Percentiles rank a stretch among this genome's conserved stretches.
Conservation (phyloP, 2,888 invertebrate genomes). For the Lymantria dispar region DNA sequence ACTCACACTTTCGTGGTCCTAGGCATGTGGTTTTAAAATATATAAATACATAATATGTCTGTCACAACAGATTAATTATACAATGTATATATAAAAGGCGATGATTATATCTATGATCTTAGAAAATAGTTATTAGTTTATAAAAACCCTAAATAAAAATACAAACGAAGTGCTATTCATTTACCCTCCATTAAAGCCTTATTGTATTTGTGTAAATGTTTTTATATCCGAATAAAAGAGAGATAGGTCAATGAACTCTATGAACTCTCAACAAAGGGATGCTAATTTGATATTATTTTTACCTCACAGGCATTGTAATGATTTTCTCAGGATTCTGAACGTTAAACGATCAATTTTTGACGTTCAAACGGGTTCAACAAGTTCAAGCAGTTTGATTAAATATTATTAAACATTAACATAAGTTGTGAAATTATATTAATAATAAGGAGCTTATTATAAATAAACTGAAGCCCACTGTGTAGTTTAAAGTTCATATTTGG, state of each 20-base stretch:
- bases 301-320: slow-evolving; percentile 11
- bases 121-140: no score
- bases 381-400: not conserved
- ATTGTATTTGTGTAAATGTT: slow-evolving; percentile 2
- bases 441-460: no score
- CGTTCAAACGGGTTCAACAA: slow-evolving; percentile 8
- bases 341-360: slow-evolving; percentile 3
- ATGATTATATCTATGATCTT: no score
- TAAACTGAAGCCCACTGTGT: no score
- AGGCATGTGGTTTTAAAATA: no score
- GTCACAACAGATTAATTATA: no score
- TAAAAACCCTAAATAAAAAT: not conserved
- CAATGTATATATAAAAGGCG: no score
- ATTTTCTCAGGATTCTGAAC: slow-evolving; percentile 11
- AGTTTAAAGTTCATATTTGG: no score
- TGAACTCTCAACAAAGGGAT: slow-evolving; percentile 2
- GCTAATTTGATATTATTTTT: slow-evolving; percentile 5
- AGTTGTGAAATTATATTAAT: not conserved
- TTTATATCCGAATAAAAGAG: slow-evolving; percentile 9
- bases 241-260: slow-evolving; percentile 10
- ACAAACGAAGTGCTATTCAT: slow-evolving; percentile 1
- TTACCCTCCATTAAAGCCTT: slow-evolving; percentile 6
- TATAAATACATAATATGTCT: no score
- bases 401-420: not conserved
- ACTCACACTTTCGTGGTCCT: no score